These are phyloP conservation scores for Leucophenga maculata DNA, from an alignment of 2,888 invertebrate species.

Conservation along the genomic window DNA sequence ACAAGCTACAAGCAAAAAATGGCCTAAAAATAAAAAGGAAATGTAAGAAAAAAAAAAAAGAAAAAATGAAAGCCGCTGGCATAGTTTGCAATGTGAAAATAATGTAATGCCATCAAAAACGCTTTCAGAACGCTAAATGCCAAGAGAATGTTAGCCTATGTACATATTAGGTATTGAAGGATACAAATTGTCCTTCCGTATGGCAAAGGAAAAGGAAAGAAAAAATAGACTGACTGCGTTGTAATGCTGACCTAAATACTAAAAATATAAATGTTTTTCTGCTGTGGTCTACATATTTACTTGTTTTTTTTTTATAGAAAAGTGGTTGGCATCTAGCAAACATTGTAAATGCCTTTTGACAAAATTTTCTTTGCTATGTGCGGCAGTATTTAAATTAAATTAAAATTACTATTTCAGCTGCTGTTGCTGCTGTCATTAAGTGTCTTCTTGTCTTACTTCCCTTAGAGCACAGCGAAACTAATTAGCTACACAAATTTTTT, in stretches of 20 bases:
- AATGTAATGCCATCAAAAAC: conserved; percentile 58
- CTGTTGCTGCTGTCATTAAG: background rate
- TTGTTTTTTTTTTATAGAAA: no score
- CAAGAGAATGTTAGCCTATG: conserved; percentile 34
- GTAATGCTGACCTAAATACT: no score
- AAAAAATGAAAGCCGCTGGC: background rate
- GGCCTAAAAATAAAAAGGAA: no score
- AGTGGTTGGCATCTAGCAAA: background rate
- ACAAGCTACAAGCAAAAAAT: no score
- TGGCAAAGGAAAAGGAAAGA: background rate
- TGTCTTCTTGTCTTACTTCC: conserved; percentile 8
- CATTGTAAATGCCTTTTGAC: background rate
- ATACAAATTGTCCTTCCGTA: conserved; percentile 12
- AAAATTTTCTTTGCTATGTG: no score
- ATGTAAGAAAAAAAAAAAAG: no score
- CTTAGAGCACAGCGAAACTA: no score
- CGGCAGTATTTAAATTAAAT: no score
- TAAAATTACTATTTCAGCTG: no score
- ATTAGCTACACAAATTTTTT: background rate
- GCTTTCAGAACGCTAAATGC: conserved; percentile 43
- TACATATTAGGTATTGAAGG: background rate
- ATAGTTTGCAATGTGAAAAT: conserved; percentile 36
- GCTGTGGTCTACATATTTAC: no score
- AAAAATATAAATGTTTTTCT: no score
- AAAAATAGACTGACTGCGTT: background rate